Conservation (phyloP, 2,113 vertebrate species). For the Cynoglossus semilaevis region DNA sequence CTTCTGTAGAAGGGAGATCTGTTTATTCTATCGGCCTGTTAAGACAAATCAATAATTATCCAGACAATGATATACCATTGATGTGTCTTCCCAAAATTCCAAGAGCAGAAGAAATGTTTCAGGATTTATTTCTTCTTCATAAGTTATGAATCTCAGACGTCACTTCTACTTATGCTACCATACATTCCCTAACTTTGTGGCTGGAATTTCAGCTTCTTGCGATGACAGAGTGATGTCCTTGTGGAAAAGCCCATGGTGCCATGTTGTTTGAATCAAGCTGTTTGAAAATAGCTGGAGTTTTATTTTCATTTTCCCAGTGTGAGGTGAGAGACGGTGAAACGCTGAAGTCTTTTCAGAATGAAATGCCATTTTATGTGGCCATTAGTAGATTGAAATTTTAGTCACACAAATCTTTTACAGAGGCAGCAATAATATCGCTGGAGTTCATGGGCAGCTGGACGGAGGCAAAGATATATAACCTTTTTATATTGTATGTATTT, state of each 20-base stretch:
- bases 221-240: constrained; percentile 71
- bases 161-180: too few species aligned
- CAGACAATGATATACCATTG: constrained; percentile 25
- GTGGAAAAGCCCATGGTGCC: constrained; percentile 72
- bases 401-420: constrained; percentile 43
- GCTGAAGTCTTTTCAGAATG: constrained; percentile 28
- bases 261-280: constrained; percentile 41
- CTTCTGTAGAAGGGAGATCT: constrained; percentile 21
- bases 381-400: constrained; percentile 59
- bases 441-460: background rate
- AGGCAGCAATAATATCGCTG: constrained; percentile 27
- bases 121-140: too few species aligned
- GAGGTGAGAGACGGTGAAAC: constrained; percentile 18
- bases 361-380: constrained; percentile 51
- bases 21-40: background rate
- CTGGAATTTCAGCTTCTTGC: constrained; percentile 79
- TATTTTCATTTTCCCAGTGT: constrained; percentile 18
- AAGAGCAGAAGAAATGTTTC: too few species aligned
- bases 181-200: too few species aligned
- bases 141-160: too few species aligned
- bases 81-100: too few species aligned
- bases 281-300: constrained; percentile 40
- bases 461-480: background rate
- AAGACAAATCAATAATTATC: constrained; percentile 48
- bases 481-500: background rate